phyloP scores from a whole-genome alignment of 2,797 vertebrate species.

The Coregonus ussuriensis region DNA sequence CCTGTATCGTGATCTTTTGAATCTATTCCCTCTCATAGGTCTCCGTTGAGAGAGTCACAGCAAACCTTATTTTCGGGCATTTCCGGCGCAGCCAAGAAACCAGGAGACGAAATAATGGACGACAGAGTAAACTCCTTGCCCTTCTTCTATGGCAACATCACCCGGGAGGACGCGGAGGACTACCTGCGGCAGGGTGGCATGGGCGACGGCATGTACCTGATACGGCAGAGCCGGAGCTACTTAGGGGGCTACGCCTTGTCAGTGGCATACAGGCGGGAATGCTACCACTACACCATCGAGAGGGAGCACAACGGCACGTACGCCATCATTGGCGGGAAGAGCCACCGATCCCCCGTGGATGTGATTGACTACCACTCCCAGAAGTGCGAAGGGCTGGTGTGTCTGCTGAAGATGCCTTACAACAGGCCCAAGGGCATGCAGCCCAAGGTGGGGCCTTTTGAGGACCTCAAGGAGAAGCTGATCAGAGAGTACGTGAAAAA shows the following conservation, averaged over 20 bases:
- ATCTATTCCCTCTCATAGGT: conserved; percentile 29
- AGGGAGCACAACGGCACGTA: conserved; percentile 84
- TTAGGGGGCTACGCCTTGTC: conserved; percentile 92
- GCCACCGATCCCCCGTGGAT: conserved; percentile 81
- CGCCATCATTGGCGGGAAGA: conserved; percentile 89
- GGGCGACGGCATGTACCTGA: conserved; percentile 67
- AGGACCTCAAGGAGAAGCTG: conserved; percentile 93
- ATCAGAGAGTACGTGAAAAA: conserved; percentile 91
- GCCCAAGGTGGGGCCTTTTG: conserved; percentile 92
- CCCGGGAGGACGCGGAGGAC: conserved; percentile 90
- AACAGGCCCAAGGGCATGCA: conserved; percentile 85
- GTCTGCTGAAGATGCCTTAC: conserved; percentile 86
- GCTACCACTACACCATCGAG: conserved; percentile 96
- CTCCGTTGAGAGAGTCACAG: conserved; percentile 13
- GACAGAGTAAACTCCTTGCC: conserved; percentile 80
- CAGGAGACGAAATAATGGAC: conserved; percentile 52
- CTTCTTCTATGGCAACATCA: conserved; percentile 95
- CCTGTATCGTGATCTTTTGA: background rate
- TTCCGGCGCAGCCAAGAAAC: background rate
- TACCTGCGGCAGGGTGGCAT: conserved; percentile 61
- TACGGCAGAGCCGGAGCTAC: conserved; percentile 93
- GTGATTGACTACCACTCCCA: conserved; percentile 90
- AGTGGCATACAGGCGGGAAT: conserved; percentile 76
- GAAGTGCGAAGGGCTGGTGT: conserved; percentile 88
- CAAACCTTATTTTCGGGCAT: background rate